These are phyloP conservation scores for Rhodeus uyekii DNA, from an alignment of 2,797 vertebrate genomes.

Conservation along the genomic window DNA sequence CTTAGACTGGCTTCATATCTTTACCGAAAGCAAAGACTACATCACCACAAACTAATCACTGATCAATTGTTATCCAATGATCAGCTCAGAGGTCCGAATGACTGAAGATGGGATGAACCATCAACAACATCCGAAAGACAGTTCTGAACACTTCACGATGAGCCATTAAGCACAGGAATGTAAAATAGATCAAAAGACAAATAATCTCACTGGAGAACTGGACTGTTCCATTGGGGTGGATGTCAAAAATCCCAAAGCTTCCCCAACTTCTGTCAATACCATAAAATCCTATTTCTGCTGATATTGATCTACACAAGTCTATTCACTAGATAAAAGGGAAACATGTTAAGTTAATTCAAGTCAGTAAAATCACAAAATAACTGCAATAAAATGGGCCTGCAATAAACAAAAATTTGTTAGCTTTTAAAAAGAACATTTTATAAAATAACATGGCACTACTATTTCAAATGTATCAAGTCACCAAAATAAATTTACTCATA, in stretches of 20 bases:
- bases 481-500: background rate
- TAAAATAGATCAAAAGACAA: background rate
- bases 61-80: constrained; percentile 27
- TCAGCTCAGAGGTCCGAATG: constrained; percentile 11
- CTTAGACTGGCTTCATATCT: constrained; percentile 60
- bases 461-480: background rate
- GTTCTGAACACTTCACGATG: constrained; percentile 13
- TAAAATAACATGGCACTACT: background rate
- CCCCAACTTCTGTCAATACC: background rate
- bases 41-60: background rate
- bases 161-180: constrained; percentile 6
- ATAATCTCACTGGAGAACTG: constrained; percentile 8
- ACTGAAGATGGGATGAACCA: constrained; percentile 12
- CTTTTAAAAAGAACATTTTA: too few relatives aligned
- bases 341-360: background rate
- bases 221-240: background rate
- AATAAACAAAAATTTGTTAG: background rate
- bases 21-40: background rate
- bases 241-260: background rate
- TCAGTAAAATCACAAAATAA: background rate
- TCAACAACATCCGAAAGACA: background rate
- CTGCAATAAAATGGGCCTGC: background rate
- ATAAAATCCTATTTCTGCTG: background rate
- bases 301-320: background rate
- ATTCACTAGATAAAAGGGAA: background rate